Conservation (phyloP, 2,888 invertebrate species). For the Drosophila nr. perissopoda region DNA sequence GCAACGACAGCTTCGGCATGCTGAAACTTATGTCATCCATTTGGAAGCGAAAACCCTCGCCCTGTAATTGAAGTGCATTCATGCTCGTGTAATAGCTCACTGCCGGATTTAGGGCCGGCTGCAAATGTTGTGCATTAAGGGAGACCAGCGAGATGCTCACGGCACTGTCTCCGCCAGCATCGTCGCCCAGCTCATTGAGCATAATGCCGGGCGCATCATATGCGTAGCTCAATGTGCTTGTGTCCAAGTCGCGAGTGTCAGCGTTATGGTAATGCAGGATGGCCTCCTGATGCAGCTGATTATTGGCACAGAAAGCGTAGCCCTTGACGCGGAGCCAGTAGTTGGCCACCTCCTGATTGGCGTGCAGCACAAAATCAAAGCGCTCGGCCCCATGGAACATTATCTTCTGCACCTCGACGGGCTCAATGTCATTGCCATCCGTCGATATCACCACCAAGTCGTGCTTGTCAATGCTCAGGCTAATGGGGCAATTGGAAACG, state of each 20-base stretch:
- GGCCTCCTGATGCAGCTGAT: conserved; percentile 80
- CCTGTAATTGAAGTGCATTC: conserved; percentile 63
- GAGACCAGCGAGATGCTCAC: conserved; percentile 66
- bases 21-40: conserved; percentile 81
- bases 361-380: conserved; percentile 81
- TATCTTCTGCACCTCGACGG: conserved; percentile 77
- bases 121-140: conserved; percentile 57
- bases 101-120: conserved; percentile 51
- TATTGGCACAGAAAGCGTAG: conserved; percentile 73
- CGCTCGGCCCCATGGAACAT: conserved; percentile 80
- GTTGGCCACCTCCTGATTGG: conserved; percentile 75
- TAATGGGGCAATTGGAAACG: conserved; percentile 80
- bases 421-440: conserved; percentile 82
- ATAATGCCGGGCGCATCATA: conserved; percentile 68
- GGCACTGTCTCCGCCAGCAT: conserved; percentile 23
- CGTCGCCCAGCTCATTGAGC: conserved; percentile 76
- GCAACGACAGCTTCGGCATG: conserved; percentile 75
- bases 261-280: conserved; percentile 80
- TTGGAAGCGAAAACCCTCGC: conserved; percentile 76
- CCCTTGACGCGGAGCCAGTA: conserved; percentile 83
- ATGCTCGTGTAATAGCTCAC: conserved; percentile 79
- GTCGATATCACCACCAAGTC: conserved; percentile 76
- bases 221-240: conserved; percentile 66
- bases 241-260: conserved; percentile 54
- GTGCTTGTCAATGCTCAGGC: conserved; percentile 79